Base-by-base conservation (phyloP, 2,113 vertebrate species). In the Oceanodroma tethys region DNA sequence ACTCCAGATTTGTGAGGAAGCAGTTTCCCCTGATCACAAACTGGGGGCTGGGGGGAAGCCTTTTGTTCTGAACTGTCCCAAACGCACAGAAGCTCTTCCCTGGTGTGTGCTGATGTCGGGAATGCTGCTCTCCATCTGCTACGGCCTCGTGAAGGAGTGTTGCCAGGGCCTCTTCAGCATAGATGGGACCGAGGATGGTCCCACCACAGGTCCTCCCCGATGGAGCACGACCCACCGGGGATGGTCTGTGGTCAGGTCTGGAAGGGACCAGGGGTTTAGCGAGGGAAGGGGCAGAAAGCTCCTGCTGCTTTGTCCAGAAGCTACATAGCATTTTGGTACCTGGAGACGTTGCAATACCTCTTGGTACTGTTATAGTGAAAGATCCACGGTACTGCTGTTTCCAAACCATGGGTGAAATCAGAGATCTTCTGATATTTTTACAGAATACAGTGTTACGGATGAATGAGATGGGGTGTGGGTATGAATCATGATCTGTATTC, bases 191-290 rank as follows among this genome's bases (percentile, higher is more conserved):
- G 5, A 27, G 40, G 45, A 55, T 20, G 38, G 48, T 71, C 42
- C 14, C 66, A 9, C 18, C 48, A 27, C 42, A 38, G 36, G 42
- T 58, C 13, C 7, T 40, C 2, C 17, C 30, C 1, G 0, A 1
- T 6, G 29, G 25, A 59, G 30, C 18, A 20, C 59, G 38, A 27
- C 20, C 23, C 27, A 22, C 29, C 25, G 42, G 59, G 40, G 25
- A 19, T 3, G 12, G 38, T 36, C 52, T 88, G 34, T 11, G 38
- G 6, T n/a, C 17, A 16, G 43, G 4, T 40, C 25, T 53, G 34
- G 38, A 52, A 59, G 42, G 48, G 32, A 67, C 7, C 11, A 11
- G 48, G 2, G 27, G 15, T 58, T 76, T 43, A 56, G 17, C 0
- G 0, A 68, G 56, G 23, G 62, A 83, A 83, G n/a, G 19, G 16